Conservation (phyloP, 2,113 vertebrate genomes). For the Dipodomys spectabilis region DNA sequence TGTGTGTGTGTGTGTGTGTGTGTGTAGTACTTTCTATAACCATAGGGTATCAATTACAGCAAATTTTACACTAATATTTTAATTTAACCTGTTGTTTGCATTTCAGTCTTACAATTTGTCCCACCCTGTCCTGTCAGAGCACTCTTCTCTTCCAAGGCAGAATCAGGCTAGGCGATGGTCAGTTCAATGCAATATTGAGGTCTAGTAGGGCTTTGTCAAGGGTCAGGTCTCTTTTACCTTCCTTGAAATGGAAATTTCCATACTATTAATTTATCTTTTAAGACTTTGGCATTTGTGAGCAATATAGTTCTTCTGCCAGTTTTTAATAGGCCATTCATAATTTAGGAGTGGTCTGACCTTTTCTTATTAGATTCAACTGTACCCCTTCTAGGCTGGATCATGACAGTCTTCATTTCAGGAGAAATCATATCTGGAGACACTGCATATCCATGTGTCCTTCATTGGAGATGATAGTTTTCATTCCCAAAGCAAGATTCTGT, state of each 20-base stretch:
- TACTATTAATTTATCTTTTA: neutral
- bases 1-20: too few relatives aligned
- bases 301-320: neutral
- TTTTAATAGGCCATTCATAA: neutral
- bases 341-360: neutral
- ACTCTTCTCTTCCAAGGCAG: neutral
- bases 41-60: neutral
- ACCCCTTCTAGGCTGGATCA: neutral
- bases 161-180: neutral
- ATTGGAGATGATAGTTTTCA: neutral
- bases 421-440: neutral
- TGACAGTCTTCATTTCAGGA: neutral
- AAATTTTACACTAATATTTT: neutral
- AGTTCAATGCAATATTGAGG: neutral
- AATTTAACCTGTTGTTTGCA: neutral
- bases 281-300: neutral
- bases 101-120: neutral
- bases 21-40: neutral
- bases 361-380: neutral
- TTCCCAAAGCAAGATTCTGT: neutral
- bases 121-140: neutral
- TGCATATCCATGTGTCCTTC: neutral
- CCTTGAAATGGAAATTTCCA: neutral
- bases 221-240: neutral
- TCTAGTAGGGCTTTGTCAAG: neutral